Percentiles rank a stretch among this genome's conserved stretches.
phyloP scores from a whole-genome alignment of 2,888 invertebrate genomes.

The Phortica okadai region DNA sequence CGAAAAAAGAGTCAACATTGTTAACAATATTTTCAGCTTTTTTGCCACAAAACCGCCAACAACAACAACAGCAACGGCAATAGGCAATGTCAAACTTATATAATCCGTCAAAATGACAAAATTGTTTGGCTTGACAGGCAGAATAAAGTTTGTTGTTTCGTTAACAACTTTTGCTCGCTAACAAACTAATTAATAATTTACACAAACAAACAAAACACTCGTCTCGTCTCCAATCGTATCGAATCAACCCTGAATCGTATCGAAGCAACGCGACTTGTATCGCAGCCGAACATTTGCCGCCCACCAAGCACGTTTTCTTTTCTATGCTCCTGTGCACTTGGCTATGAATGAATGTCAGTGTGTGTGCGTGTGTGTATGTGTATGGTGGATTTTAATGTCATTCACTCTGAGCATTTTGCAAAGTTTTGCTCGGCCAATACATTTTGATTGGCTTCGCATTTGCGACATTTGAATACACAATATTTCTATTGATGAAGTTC shows the following conservation, averaged over 20 bases:
- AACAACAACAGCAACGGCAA: background rate
- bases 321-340: background rate
- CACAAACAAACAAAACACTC: background rate
- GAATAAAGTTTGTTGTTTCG: background rate
- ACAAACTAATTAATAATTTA: slow-evolving; percentile 31
- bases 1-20: background rate
- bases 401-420: background rate
- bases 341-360: background rate
- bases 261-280: too few species aligned
- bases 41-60: background rate
- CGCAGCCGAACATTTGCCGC: background rate
- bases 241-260: too few species aligned
- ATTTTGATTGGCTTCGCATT: background rate
- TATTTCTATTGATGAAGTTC: slow-evolving; percentile 19
- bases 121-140: background rate
- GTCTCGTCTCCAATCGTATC: too few species aligned
- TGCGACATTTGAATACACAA: slow-evolving; percentile 12
- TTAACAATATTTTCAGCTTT: background rate
- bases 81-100: background rate
- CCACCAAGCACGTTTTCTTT: too few species aligned
- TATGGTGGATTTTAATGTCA: background rate
- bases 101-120: slow-evolving; percentile 12
- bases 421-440: background rate
- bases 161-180: slow-evolving; percentile 18
- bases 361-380: background rate